Conservation (phyloP, 2,888 invertebrate genomes). For the Thalpophila matura region DNA sequence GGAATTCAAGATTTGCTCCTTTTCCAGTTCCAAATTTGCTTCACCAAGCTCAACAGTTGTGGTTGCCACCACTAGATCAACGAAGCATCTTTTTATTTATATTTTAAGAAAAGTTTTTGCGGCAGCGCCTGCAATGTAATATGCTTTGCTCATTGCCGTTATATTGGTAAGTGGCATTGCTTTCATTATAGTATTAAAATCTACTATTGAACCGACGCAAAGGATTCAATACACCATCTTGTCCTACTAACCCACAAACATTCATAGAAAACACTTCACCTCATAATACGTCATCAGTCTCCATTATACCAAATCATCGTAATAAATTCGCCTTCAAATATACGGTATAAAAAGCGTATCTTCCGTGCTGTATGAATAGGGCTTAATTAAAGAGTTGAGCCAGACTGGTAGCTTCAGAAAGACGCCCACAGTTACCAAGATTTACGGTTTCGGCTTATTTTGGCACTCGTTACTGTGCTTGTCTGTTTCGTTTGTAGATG, state of each 20-base stretch:
- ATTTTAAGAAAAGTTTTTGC: too few relatives aligned
- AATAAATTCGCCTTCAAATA: conserved; percentile 3
- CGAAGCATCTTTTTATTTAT: too few relatives aligned
- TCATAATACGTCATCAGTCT: conserved; percentile 32
- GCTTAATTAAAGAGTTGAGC: conserved; percentile 34
- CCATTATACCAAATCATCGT: conserved; percentile 7
- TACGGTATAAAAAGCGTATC: conserved; percentile 6
- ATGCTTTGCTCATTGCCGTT: too few relatives aligned
- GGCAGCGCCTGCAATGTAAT: too few relatives aligned
- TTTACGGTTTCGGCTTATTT: conserved; percentile 25
- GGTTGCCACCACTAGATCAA: too few relatives aligned
- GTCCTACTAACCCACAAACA: conserved; percentile 34
- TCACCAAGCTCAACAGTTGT: too few relatives aligned
- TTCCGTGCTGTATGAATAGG: conserved; percentile 41
- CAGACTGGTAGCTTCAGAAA: neutral
- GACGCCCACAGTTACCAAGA: conserved; percentile 17
- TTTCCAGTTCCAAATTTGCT: too few relatives aligned
- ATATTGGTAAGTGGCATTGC: too few relatives aligned
- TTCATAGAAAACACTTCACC: conserved; percentile 22
- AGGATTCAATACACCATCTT: too few relatives aligned
- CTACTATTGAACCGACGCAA: too few relatives aligned
- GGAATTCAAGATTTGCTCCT: too few relatives aligned
- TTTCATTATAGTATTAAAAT: too few relatives aligned
- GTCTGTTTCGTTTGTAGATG: conserved; percentile 31
- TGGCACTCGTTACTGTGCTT: conserved; percentile 37